Conservation (phyloP, 2,113 vertebrate species). For the Prunella himalayana region DNA sequence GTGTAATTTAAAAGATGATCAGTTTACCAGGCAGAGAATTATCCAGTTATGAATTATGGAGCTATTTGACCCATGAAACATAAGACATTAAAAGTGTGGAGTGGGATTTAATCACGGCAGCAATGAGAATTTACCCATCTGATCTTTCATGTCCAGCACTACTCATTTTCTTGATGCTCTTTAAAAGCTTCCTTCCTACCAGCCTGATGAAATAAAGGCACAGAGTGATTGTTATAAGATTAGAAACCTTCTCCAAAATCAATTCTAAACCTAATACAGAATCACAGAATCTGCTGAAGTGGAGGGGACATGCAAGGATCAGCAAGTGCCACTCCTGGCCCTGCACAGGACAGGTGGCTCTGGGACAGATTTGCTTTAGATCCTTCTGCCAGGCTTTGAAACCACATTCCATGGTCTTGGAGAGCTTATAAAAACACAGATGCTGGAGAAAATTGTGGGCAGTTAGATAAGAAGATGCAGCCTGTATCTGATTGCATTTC, state of each 20-base stretch:
- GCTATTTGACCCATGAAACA: slow-evolving; percentile 15
- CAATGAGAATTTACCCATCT: slow-evolving; percentile 6
- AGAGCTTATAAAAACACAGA: not conserved
- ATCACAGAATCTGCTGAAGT: not conserved
- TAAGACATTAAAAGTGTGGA: not conserved
- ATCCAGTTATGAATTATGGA: not conserved
- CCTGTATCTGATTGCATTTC: not conserved
- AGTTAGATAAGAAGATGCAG: not conserved
- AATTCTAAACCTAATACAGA: not conserved
- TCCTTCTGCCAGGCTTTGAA: not conserved
- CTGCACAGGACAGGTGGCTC: not conserved
- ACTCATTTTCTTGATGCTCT: slow-evolving; percentile 14
- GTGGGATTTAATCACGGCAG: slow-evolving; percentile 10
- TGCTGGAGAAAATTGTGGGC: not conserved
- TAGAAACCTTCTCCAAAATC: not conserved
- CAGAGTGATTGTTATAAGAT: not conserved
- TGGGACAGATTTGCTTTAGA: not conserved
- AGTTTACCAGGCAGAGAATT: slow-evolving; percentile 15
- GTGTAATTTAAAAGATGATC: not conserved
- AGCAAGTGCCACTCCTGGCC: not conserved
- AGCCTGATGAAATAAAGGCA: not conserved
- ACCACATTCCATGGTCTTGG: not conserved
- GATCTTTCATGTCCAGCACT: not conserved
- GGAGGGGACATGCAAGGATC: not conserved
- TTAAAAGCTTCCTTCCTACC: not conserved